Percentiles rank a stretch among this genome's conserved stretches.
phyloP scores from a whole-genome alignment of 1,140 invertebrate genomes.

The Lasioglossum baleicum region DNA sequence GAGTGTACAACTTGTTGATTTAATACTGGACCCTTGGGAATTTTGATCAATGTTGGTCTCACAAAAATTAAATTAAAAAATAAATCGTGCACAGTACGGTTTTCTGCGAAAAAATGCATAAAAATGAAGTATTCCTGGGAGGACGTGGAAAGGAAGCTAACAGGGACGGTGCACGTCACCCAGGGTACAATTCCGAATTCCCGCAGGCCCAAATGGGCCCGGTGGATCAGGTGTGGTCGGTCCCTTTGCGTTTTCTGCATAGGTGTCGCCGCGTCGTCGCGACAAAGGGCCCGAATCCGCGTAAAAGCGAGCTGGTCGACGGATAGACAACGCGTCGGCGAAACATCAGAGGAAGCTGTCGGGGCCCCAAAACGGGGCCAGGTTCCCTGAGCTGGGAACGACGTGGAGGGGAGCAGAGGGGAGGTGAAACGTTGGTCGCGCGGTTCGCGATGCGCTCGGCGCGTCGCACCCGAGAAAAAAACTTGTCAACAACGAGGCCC shows the following conservation, averaged over 20 bases:
- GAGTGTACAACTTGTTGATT: neutral
- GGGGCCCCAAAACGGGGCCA: constrained; percentile 45
- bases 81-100: neutral
- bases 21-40: too few species aligned
- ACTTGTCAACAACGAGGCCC: constrained; percentile 66
- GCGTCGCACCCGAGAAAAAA: constrained; percentile 54
- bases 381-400: neutral
- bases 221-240: constrained; percentile 71
- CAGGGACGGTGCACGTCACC: neutral
- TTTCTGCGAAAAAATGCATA: too few species aligned
- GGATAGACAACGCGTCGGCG: constrained; percentile 71
- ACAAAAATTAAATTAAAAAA: neutral
- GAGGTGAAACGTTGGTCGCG: constrained; percentile 43
- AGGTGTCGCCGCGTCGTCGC: constrained; percentile 67
- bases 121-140: too few species aligned
- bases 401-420: neutral
- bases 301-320: constrained; percentile 71
- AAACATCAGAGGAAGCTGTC: constrained; percentile 67
- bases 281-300: constrained; percentile 76
- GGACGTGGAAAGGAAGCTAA: neutral
- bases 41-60: too few species aligned
- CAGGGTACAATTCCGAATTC: constrained; percentile 68
- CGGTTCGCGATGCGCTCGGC: constrained; percentile 47
- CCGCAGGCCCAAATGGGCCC: constrained; percentile 46
- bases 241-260: constrained; percentile 64